These are phyloP conservation scores for Suricata suricatta DNA, from an alignment of 2,113 vertebrate genomes.

Conservation along the genomic window DNA sequence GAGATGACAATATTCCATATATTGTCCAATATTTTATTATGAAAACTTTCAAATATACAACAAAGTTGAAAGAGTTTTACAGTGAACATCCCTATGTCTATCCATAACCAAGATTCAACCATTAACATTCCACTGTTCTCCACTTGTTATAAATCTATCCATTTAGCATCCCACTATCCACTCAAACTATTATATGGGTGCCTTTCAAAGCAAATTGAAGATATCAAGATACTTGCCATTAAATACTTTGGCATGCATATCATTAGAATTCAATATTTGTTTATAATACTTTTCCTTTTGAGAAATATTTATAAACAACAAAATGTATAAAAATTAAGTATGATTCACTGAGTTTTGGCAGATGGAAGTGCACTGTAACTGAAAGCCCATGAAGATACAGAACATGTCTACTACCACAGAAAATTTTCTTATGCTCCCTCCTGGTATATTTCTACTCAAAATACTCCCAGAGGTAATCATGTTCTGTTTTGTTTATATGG, in stretches of 20 bases:
- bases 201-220: not conserved
- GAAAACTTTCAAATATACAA: not conserved
- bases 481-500: not conserved
- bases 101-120: not conserved
- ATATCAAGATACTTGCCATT: not conserved
- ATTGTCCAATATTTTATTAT: not conserved
- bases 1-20: not conserved
- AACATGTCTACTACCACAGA: not conserved
- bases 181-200: not conserved
- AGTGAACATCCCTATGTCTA: not conserved
- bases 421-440: not conserved
- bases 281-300: not conserved
- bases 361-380: not conserved
- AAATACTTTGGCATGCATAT: not conserved
- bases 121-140: not conserved
- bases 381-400: not conserved
- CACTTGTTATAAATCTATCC: not conserved
- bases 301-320: not conserved
- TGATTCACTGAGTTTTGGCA: not conserved
- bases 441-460: not conserved
- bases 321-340: not conserved
- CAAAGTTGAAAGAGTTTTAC: not conserved
- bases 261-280: not conserved
- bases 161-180: not conserved
- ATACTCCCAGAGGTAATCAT: not conserved